These are phyloP conservation scores for Stegastes partitus DNA, from an alignment of 2,113 vertebrate species.

Conservation along the genomic window DNA sequence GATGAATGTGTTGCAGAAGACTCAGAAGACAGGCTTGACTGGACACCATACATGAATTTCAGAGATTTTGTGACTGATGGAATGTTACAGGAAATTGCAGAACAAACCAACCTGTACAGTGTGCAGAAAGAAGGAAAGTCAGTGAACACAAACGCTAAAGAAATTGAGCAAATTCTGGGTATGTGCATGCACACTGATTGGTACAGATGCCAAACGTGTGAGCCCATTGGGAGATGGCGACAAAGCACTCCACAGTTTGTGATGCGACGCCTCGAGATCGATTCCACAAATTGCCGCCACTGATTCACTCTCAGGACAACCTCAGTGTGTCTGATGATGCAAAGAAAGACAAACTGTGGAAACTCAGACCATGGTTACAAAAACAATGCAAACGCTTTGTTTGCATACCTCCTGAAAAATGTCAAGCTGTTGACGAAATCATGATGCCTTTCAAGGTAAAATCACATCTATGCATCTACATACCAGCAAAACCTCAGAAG, in stretches of 20 bases:
- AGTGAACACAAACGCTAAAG: conserved; percentile 39
- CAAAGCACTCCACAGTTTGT: conserved; percentile 9
- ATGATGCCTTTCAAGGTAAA: conserved; percentile 12
- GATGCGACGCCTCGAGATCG: conserved; percentile 6
- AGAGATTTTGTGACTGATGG: conserved; percentile 31
- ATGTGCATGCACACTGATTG: conserved; percentile 45
- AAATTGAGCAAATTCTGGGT: conserved; percentile 46
- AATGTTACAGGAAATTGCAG: conserved; percentile 33
- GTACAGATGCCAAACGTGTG: conserved; percentile 40
- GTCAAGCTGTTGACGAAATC: conserved; percentile 3
- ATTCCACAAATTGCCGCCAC: conserved; percentile 1
- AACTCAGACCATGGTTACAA: conserved; percentile 10
- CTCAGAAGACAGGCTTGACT: conserved; percentile 20
- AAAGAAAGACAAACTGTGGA: conserved; percentile 15
- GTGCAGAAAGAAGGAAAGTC: conserved; percentile 37
- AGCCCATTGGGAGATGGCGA: conserved; percentile 44
- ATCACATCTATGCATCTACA: neutral
- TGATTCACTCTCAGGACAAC: conserved; percentile 16
- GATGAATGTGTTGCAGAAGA: no score
- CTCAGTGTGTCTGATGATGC: neutral
- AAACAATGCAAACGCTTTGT: neutral
- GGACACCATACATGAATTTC: conserved; percentile 40
- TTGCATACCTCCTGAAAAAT: conserved; percentile 1
- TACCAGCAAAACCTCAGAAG: conserved; percentile 3
- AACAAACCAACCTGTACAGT: conserved; percentile 10